Conservation (phyloP, 2,113 vertebrate genomes). For the Perca fluviatilis region DNA sequence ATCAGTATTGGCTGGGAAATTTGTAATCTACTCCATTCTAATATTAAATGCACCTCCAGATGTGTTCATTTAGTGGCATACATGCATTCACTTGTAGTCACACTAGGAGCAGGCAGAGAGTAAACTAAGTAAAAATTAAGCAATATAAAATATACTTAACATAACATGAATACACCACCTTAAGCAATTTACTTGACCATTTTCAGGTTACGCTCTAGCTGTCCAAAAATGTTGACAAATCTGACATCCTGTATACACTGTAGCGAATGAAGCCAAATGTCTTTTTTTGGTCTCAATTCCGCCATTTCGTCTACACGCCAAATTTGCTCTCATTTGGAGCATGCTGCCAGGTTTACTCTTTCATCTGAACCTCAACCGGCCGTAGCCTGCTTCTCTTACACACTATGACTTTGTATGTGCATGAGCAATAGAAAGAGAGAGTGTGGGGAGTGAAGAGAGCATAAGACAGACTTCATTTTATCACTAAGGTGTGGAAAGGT, state of each 20-base stretch:
- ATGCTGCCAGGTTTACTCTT: not conserved
- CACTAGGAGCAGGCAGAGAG: not conserved
- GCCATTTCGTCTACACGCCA: not conserved
- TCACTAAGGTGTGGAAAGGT: constrained; percentile 54
- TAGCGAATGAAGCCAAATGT: constrained; percentile 4
- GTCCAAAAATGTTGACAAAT: not conserved
- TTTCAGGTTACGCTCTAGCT: not conserved
- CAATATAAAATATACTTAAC: not conserved
- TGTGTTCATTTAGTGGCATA: not conserved
- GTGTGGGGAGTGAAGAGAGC: constrained; percentile 8
- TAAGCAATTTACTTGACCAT: not conserved
- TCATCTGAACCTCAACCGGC: constrained; percentile 3
- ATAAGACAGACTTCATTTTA: constrained; percentile 48
- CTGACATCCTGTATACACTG: not conserved
- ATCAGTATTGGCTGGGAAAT: too few species aligned
- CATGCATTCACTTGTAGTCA: not conserved
- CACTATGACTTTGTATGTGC: constrained; percentile 13
- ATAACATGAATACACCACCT: not conserved
- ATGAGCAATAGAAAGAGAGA: constrained; percentile 11
- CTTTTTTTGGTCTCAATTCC: not conserved
- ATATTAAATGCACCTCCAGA: not conserved
- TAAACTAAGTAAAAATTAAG: not conserved
- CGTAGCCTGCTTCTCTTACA: constrained; percentile 1
- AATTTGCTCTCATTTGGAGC: constrained; percentile 13
- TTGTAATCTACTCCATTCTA: not conserved